Conservation (phyloP, 1,140 invertebrate genomes). For the Arion vulgaris region DNA sequence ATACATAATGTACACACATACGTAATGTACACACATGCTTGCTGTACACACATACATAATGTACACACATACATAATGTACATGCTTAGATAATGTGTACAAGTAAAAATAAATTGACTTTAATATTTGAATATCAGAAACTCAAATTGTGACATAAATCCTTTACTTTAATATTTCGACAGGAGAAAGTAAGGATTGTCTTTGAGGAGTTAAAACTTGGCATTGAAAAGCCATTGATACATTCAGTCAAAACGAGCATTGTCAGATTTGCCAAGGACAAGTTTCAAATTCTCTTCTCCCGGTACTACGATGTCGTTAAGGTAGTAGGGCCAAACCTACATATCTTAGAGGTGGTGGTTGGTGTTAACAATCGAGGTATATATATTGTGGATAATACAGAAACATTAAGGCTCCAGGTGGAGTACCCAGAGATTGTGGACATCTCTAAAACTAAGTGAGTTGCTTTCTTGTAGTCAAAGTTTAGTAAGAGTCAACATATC, state of each 20-base stretch:
- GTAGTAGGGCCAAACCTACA: slow-evolving; percentile 40
- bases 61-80: too few relatives aligned
- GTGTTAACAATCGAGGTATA: slow-evolving; percentile 57
- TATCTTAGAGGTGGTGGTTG: slow-evolving; percentile 52
- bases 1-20: too few relatives aligned
- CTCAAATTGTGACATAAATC: too few relatives aligned
- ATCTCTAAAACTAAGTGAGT: slow-evolving; percentile 53
- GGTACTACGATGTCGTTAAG: slow-evolving; percentile 55
- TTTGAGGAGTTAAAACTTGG: slow-evolving; percentile 1
- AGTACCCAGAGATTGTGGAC: slow-evolving; percentile 56
- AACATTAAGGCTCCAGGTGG: slow-evolving; percentile 49
- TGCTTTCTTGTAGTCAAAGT: background rate
- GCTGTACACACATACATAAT: too few relatives aligned
- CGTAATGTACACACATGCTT: too few relatives aligned
- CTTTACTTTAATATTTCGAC: too few relatives aligned
- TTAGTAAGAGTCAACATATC: too few relatives aligned
- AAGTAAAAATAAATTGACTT: too few relatives aligned
- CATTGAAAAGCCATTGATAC: background rate
- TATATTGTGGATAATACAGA: slow-evolving; percentile 57
- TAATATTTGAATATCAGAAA: too few relatives aligned
- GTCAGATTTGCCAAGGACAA: slow-evolving; percentile 54
- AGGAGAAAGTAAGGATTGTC: slow-evolving; percentile 13
- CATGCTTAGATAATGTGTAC: too few relatives aligned
- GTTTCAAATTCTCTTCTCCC: slow-evolving; percentile 54
- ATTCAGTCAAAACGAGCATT: slow-evolving; percentile 50